These are phyloP conservation scores for Bicyclus anynana DNA, from an alignment of 1,140 invertebrate species.

Conservation along the genomic window DNA sequence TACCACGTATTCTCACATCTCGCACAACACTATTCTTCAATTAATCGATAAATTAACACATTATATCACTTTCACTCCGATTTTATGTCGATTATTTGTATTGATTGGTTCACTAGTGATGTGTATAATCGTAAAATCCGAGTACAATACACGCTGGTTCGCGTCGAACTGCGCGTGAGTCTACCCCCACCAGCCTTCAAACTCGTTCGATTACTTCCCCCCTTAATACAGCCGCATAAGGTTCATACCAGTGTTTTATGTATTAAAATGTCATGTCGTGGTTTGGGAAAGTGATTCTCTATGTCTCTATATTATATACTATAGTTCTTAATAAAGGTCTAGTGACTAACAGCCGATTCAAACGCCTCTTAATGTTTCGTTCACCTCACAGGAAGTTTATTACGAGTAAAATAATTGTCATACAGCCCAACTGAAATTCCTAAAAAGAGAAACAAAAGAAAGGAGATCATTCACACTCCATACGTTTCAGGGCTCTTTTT, in stretches of 20 bases:
- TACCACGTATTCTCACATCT: neutral
- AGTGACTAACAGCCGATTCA: too few relatives aligned
- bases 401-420: too few relatives aligned
- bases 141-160: conserved; percentile 25
- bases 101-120: conserved; percentile 35
- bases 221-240: conserved; percentile 14
- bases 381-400: too few relatives aligned
- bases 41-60: neutral
- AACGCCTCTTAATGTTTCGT: too few relatives aligned
- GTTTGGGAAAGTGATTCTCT: conserved; percentile 8
- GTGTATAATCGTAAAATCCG: conserved; percentile 43
- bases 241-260: conserved; percentile 8
- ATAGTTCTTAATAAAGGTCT: neutral
- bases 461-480: too few relatives aligned
- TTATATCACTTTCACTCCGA: conserved; percentile 50
- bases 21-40: neutral
- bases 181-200: conserved; percentile 21
- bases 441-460: too few relatives aligned
- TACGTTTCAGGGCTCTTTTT: too few relatives aligned
- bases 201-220: conserved; percentile 9
- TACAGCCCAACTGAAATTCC: too few relatives aligned
- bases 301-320: too few relatives aligned
- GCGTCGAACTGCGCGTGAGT: conserved; percentile 50
- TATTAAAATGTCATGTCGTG: neutral
- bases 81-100: conserved; percentile 39